Percentiles rank a stretch among this genome's conserved stretches.
Evolutionary conservation across 2,888 invertebrate species (phyloP).

Genomic region (Schizotus pectinicornis): DNA sequence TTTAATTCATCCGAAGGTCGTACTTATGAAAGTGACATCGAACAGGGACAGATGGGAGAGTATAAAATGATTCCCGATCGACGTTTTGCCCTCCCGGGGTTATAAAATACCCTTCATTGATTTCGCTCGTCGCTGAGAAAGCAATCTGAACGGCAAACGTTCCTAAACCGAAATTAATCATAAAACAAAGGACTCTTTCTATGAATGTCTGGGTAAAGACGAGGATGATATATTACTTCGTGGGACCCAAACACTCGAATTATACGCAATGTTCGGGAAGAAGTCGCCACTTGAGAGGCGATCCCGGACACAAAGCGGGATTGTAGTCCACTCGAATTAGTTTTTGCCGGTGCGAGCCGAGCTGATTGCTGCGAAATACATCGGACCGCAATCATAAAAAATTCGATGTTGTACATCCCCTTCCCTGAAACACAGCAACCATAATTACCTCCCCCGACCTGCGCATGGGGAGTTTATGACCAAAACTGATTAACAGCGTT

Average conservation of each 20-base stretch:
- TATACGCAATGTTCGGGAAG: too few relatives aligned
- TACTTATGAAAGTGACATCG: constrained; percentile 8
- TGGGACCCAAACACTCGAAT: not conserved
- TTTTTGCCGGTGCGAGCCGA: too few relatives aligned
- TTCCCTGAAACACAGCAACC: too few relatives aligned
- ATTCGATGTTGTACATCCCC: too few relatives aligned
- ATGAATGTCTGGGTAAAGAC: constrained; percentile 13
- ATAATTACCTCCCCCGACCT: too few relatives aligned
- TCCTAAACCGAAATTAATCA: constrained; percentile 30
- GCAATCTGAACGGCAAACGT: constrained; percentile 23
- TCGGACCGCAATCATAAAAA: too few relatives aligned
- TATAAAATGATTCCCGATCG: constrained; percentile 20
- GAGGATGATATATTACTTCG: constrained; percentile 29
- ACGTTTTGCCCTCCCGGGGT: constrained; percentile 10
- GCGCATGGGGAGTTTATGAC: too few relatives aligned
- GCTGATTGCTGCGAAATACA: too few relatives aligned
- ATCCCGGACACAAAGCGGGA: too few relatives aligned
- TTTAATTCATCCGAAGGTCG: constrained; percentile 10
- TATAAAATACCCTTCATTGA: constrained; percentile 28
- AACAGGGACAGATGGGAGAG: constrained; percentile 10
- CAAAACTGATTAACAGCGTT: too few relatives aligned
- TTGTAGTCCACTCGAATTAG: too few relatives aligned
- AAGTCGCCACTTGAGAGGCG: too few relatives aligned
- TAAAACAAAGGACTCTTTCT: constrained; percentile 28
- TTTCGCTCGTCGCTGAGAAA: constrained; percentile 20